Conservation (phyloP, 2,113 vertebrate genomes). For the Bujurquina vittata region DNA sequence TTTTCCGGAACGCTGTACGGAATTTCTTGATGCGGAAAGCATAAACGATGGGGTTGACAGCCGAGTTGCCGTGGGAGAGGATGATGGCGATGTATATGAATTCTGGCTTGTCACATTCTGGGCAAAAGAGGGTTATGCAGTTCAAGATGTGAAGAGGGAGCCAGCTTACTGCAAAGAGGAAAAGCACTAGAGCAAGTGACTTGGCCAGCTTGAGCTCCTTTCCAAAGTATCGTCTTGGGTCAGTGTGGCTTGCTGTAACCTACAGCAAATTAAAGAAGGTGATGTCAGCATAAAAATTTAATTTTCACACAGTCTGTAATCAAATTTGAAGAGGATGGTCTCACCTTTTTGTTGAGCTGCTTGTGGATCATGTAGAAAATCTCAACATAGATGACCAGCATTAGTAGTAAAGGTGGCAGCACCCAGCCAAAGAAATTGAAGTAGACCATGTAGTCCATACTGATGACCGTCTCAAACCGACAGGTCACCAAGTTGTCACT, state of each 20-base stretch:
- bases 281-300: background rate
- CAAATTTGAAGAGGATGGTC: background rate
- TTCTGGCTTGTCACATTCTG: conserved; percentile 68
- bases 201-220: conserved; percentile 96
- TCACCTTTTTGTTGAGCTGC: conserved; percentile 92
- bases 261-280: conserved; percentile 51
- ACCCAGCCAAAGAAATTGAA: conserved; percentile 98
- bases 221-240: conserved; percentile 92
- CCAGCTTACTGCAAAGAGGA: conserved; percentile 94
- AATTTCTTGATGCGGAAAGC: conserved; percentile 97
- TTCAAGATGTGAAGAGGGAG: conserved; percentile 93
- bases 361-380: conserved; percentile 97
- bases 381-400: conserved; percentile 92
- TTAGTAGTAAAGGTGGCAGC: conserved; percentile 90
- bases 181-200: conserved; percentile 91
- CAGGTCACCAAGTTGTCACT: conserved; percentile 82
- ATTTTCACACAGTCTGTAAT: background rate
- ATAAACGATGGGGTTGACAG: conserved; percentile 95
- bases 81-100: conserved; percentile 89
- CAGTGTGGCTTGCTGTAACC: conserved; percentile 84
- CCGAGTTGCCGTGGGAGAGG: conserved; percentile 93
- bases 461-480: conserved; percentile 92
- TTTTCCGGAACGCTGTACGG: conserved; percentile 88
- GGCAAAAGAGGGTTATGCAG: conserved; percentile 92
- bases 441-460: conserved; percentile 99